Conservation (phyloP, 2,797 vertebrate species). For the Phalloptychus januarius region DNA sequence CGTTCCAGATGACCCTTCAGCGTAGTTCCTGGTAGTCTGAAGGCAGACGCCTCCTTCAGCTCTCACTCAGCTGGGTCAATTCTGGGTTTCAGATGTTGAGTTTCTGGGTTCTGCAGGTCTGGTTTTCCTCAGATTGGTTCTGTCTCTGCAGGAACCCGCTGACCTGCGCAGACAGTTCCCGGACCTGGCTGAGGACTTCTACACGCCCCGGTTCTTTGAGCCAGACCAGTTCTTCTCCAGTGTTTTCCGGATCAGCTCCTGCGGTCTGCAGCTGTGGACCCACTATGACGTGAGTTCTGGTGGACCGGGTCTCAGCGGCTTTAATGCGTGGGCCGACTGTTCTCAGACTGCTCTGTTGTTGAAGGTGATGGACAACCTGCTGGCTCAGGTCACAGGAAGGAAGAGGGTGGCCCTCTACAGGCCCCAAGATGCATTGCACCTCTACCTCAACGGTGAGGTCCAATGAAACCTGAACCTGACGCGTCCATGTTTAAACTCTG, state of each 20-base stretch:
- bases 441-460: slow-evolving; percentile 90
- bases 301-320: not conserved
- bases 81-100: no score
- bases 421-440: slow-evolving; percentile 89
- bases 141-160: slow-evolving; percentile 86
- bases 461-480: not conserved
- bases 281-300: slow-evolving; percentile 91
- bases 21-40: no score
- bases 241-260: slow-evolving; percentile 95
- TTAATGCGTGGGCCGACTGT: no score
- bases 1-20: no score
- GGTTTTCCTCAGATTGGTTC: not conserved
- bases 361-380: slow-evolving; percentile 97
- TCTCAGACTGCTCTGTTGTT: not conserved
- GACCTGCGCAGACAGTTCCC: slow-evolving; percentile 93
- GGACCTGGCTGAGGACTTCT: slow-evolving; percentile 86
- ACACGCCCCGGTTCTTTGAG: slow-evolving; percentile 88
- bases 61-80: no score
- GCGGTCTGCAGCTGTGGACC: slow-evolving; percentile 94
- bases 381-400: slow-evolving; percentile 93
- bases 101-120: not conserved
- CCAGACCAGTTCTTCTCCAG: slow-evolving; percentile 93
- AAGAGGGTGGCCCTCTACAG: slow-evolving; percentile 90
- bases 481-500: not conserved
- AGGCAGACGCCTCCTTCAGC: no score